These are phyloP conservation scores for Leptinotarsa undecemlineata DNA, from an alignment of 1,140 invertebrate genomes.

Conservation along the genomic window DNA sequence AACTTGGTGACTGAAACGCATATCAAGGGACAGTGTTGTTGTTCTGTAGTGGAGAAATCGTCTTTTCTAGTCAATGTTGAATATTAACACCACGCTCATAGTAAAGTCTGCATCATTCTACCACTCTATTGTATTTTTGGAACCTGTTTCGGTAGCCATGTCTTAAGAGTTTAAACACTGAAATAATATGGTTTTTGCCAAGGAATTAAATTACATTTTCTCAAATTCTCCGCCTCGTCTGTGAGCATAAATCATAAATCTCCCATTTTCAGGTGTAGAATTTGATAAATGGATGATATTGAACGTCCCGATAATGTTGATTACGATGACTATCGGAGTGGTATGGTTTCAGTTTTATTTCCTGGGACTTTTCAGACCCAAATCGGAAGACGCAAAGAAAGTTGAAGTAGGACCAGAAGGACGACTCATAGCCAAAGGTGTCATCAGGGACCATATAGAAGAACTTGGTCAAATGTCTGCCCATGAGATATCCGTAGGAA, in stretches of 20 bases:
- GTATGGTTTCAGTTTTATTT: slow-evolving; percentile 73
- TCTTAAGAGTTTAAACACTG: too few relatives aligned
- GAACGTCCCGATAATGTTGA: slow-evolving; percentile 67
- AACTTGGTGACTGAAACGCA: too few relatives aligned
- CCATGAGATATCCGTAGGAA: slow-evolving; percentile 76
- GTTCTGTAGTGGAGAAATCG: too few relatives aligned
- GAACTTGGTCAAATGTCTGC: slow-evolving; percentile 78
- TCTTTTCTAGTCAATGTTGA: too few relatives aligned
- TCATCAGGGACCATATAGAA: slow-evolving; percentile 73
- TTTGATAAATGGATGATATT: slow-evolving; percentile 79
- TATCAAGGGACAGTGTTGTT: too few relatives aligned
- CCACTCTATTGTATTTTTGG: too few relatives aligned
- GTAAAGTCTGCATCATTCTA: too few relatives aligned
- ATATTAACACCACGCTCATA: too few relatives aligned
- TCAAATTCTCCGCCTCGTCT: too few relatives aligned
- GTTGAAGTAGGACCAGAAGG: slow-evolving; percentile 53
- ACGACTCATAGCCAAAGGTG: slow-evolving; percentile 65
- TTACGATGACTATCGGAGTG: slow-evolving; percentile 74
- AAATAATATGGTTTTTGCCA: too few relatives aligned
- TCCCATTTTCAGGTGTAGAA: slow-evolving; percentile 59
- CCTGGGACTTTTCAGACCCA: slow-evolving; percentile 69
- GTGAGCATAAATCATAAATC: background rate
- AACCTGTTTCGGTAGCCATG: too few relatives aligned
- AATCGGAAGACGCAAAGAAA: slow-evolving; percentile 48
- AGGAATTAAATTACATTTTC: too few relatives aligned